Evolutionary conservation across 2,888 invertebrate genomes (phyloP), one percentile per base, ranked within the genome.

Genomic region (Rhagophthalmus giganteus): DNA sequence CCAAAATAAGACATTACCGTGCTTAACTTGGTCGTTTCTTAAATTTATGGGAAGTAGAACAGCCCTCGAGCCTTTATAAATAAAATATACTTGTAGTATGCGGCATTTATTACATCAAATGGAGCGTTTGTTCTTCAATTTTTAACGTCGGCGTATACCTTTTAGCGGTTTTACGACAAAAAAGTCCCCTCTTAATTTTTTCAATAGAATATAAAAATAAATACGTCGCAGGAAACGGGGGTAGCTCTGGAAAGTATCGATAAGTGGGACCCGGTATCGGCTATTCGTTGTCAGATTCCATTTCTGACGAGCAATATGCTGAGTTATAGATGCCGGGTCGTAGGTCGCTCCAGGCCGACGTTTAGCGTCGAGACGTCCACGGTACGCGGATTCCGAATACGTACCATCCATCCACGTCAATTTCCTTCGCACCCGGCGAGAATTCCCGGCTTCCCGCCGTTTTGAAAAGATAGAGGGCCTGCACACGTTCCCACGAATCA

Each of bases 231-330:
- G n/a, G 14, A 13, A 37, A 12, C 12, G 8, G 14, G 13, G 26
- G 14, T 13, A 12, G 5, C 14, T 4, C 20, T 20, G 7, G 15
- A 37, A 37, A 37, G 37, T 37, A 37, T 37, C 37, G 30, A 39
- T 39, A 39, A 39, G 30, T 27, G 28, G 8, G 9, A 27, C 34
- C 24, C 35, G 27, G 31, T 42, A 44, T 44, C 44, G 42, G n/a
- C 33, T 20, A 34, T 44, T 34, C 34, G 34, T 44, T 44, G 44
- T 44, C 44, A 31, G 34, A 44, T 44, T 34, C 44, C 44, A 33
- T 42, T 42, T 42, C 42, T 42, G 42, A 42, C 42, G 33, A 30
- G 16, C 42, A 44, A 44, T 34, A 44, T 44, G 44, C 24, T 34
- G 44, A 34, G 28, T 33, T 34, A 44, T 44, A 31, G 34, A 31